Base-by-base conservation (phyloP, 2,797 vertebrate species). In the Anniella stebbinsi region DNA sequence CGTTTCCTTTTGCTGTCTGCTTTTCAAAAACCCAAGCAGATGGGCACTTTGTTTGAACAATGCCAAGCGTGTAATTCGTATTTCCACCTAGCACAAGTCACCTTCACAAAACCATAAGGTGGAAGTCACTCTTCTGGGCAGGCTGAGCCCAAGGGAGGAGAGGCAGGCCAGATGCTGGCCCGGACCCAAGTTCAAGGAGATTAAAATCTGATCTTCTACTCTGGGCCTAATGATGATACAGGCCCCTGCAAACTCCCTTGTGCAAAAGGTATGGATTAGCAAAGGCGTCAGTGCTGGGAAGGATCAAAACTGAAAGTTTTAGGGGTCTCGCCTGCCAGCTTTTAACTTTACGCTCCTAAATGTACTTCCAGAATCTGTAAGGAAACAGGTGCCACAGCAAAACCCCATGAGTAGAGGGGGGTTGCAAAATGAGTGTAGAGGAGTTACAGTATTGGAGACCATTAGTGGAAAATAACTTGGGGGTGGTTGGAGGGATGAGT, bases 71-170 rank as follows among this genome's bases (percentile, higher is more conserved):
- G 45, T 57, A 87, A 83, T 83, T 83, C 89, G 18, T 69, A 76
- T 85, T 83, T 45, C 77, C 60, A 76, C 84, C 85, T 87, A 69
- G 60, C 70, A 90, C 78, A 87, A 77, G 87, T 84, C 85, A 77
- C 72, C 77, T 72, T 84, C 48, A 21, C 8, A 28, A 28, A 87
- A 70, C 33, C 89, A 90, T 87, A 90, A 87, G 80, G 86, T 57
- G 63, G 76, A 76, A n/a, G 86, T 83, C 72, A 87, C 23, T 83
- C n/a, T 83, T 77, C 85, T 77, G 70, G 72, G 48, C 36, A 60
- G 45, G 60, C 6, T 76, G 60, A 21, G 12, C 41, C 38, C 69
- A 11, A 67, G 60, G 89, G 70, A 82, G 45, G n/a, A 63, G 13
- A 60, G 66, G 7, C 69, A 83, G 45, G 21, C 80, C 60, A 76